Evolutionary conservation across 2,888 invertebrate genomes (phyloP).

Genomic region (Euclidia mi): DNA sequence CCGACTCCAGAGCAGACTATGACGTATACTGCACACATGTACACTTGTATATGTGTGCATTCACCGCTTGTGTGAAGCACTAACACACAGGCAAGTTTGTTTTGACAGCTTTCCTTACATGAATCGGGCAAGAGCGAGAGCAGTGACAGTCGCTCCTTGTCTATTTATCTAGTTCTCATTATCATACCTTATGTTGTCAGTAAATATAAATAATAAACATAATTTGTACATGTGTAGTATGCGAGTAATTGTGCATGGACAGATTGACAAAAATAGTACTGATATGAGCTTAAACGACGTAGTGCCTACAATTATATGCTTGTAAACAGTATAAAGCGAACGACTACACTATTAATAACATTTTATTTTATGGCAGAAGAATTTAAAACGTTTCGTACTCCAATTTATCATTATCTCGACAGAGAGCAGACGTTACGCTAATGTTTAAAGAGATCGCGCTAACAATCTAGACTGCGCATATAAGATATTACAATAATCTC

Average conservation of each 20-base stretch:
- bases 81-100: constrained; percentile 26
- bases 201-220: constrained; percentile 79
- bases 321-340: constrained; percentile 79
- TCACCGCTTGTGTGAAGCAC: constrained; percentile 14
- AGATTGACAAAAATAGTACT: constrained; percentile 89
- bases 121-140: constrained; percentile 35
- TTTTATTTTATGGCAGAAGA: constrained; percentile 65
- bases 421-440: constrained; percentile 49
- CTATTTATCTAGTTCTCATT: constrained; percentile 52
- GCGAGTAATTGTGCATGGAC: constrained; percentile 84
- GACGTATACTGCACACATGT: constrained; percentile 37
- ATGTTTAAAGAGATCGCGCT: constrained; percentile 52
- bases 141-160: constrained; percentile 38
- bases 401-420: constrained; percentile 55
- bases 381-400: constrained; percentile 61
- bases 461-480: constrained; percentile 54
- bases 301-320: constrained; percentile 91
- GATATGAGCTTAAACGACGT: constrained; percentile 92
- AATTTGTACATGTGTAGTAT: constrained; percentile 84
- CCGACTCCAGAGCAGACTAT: constrained; percentile 31
- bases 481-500: constrained; percentile 53
- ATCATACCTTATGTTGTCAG: constrained; percentile 61
- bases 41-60: constrained; percentile 14
- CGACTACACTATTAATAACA: constrained; percentile 59
- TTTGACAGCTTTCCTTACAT: constrained; percentile 52